Evolutionary conservation across 2,888 invertebrate species (phyloP).

Genomic region (Neoitamus cyanurus): DNA sequence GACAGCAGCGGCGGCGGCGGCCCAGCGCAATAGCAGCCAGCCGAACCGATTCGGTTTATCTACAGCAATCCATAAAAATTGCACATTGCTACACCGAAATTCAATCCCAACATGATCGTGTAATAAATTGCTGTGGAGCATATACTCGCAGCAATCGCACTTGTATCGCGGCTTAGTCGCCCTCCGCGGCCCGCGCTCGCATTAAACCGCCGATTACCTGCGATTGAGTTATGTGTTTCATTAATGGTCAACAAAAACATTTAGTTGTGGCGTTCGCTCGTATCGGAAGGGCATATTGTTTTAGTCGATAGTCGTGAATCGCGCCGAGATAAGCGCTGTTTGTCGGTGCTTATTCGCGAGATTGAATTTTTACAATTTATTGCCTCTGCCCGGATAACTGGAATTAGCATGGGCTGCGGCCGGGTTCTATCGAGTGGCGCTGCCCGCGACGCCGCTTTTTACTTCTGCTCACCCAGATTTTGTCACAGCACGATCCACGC

Average conservation of each 20-base stretch:
- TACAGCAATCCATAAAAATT: constrained; percentile 52
- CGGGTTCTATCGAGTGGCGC: not conserved
- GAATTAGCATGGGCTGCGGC: not conserved
- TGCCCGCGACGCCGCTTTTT: constrained; percentile 46
- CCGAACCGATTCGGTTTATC: constrained; percentile 48
- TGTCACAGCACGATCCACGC: constrained; percentile 53
- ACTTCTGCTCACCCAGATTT: constrained; percentile 41
- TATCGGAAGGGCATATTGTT: constrained; percentile 49
- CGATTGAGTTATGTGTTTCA: constrained; percentile 54
- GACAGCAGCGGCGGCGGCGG: not conserved
- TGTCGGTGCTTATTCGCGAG: constrained; percentile 52
- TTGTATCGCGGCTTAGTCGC: constrained; percentile 45
- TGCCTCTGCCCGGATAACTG: constrained; percentile 2
- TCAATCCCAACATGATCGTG: constrained; percentile 52
- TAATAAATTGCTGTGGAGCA: constrained; percentile 51
- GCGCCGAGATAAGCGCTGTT: constrained; percentile 49
- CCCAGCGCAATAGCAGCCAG: not conserved
- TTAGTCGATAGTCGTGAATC: constrained; percentile 51
- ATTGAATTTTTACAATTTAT: constrained; percentile 54
- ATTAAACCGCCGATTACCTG: constrained; percentile 51
- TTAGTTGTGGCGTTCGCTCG: constrained; percentile 50
- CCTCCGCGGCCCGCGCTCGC: constrained; percentile 42
- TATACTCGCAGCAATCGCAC: constrained; percentile 50
- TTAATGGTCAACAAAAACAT: constrained; percentile 53
- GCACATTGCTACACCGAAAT: constrained; percentile 52